phyloP scores from a whole-genome alignment of 2,888 invertebrate genomes.

The Eupithecia tripunctaria region DNA sequence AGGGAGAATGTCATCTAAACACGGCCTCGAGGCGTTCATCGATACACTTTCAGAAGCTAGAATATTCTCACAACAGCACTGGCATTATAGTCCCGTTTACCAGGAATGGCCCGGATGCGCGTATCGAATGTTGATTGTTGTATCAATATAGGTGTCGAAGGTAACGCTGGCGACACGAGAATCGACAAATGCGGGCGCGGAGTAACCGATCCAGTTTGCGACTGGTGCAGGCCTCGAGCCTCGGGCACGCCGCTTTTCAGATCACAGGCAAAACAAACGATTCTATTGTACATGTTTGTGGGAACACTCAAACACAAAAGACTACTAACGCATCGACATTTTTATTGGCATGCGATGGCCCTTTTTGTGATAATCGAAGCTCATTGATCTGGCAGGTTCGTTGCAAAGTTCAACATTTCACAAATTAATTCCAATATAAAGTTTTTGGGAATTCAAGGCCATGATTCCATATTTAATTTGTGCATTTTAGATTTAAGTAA shows the following conservation, averaged over 20 bases:
- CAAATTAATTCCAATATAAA: background rate
- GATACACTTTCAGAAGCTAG: constrained; percentile 48
- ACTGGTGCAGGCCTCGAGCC: constrained; percentile 56
- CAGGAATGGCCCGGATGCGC: constrained; percentile 27
- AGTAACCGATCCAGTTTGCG: constrained; percentile 63
- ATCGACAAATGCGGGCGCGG: constrained; percentile 64
- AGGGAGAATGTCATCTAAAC: constrained; percentile 61
- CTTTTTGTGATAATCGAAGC: constrained; percentile 40
- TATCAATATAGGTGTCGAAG: constrained; percentile 55
- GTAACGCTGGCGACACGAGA: constrained; percentile 46
- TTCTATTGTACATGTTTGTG: constrained; percentile 75
- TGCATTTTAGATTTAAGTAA: background rate
- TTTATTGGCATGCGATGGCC: constrained; percentile 47
- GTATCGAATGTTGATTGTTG: constrained; percentile 45
- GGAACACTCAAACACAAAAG: constrained; percentile 75
- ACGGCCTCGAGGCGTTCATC: constrained; percentile 65
- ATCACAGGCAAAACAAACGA: constrained; percentile 72
- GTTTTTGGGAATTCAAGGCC: background rate
- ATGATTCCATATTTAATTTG: background rate
- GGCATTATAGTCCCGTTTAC: constrained; percentile 30
- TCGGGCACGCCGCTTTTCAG: constrained; percentile 57
- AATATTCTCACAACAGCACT: constrained; percentile 49
- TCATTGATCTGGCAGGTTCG: constrained; percentile 39
- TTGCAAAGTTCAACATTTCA: constrained; percentile 5
- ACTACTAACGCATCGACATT: constrained; percentile 62